phyloP scores from a whole-genome alignment of 2,797 vertebrate species.

The Microctenopoma steveboyesi region DNA sequence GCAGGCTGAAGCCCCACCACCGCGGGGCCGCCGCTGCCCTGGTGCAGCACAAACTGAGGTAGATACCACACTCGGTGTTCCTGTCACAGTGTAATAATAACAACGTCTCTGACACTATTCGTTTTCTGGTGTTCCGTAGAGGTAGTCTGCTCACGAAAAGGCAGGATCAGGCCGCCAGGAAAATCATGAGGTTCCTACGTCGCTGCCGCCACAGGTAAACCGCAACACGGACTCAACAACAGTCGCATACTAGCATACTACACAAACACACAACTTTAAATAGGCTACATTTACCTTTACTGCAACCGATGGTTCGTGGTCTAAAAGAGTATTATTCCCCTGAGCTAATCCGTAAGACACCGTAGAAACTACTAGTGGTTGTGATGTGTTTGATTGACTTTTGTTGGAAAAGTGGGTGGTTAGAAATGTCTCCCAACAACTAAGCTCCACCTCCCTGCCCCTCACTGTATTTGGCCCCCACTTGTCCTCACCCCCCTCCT shows the following conservation, averaged over 20 bases:
- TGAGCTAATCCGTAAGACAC: slow-evolving; percentile 48
- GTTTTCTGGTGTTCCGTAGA: slow-evolving; percentile 80
- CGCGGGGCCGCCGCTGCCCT: slow-evolving; percentile 87
- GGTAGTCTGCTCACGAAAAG: slow-evolving; percentile 98
- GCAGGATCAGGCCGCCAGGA: slow-evolving; percentile 99
- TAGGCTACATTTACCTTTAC: slow-evolving; percentile 12
- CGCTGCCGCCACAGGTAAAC: slow-evolving; percentile 98
- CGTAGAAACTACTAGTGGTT: slow-evolving; percentile 10
- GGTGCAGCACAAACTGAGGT: slow-evolving; percentile 98
- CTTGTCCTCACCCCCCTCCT: slow-evolving; percentile 67
- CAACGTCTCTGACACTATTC: not conserved
- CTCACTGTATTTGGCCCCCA: slow-evolving; percentile 71
- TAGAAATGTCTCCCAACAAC: slow-evolving; percentile 64
- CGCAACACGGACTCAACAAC: slow-evolving; percentile 18
- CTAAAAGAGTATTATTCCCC: slow-evolving; percentile 5
- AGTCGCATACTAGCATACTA: slow-evolving; percentile 14
- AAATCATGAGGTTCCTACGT: slow-evolving; percentile 99
- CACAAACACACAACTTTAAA: not conserved
- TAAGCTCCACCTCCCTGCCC: slow-evolving; percentile 56
- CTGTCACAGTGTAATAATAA: not conserved
- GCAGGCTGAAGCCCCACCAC: slow-evolving; percentile 90
- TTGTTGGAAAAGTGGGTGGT: slow-evolving; percentile 49
- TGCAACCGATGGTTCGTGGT: slow-evolving; percentile 13
- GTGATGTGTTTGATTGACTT: slow-evolving; percentile 50
- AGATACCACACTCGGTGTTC: slow-evolving; percentile 16